Base-by-base conservation (phyloP, 2,888 invertebrate genomes). In the Parnassius apollo region DNA sequence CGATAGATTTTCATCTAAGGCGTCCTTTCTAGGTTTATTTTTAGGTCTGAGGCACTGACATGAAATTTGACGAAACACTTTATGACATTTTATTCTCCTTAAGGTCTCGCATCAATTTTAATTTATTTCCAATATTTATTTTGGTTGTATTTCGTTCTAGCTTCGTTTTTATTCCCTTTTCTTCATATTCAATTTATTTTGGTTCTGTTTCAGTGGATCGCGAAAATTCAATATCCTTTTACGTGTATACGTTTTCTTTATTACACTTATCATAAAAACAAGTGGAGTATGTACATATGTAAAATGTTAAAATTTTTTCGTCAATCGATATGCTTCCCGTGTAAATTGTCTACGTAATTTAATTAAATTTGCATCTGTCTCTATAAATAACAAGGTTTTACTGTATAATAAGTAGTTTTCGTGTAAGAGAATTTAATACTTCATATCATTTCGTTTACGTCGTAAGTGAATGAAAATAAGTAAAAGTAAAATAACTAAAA, bases 151-250 rank as follows among this genome's bases (percentile, higher is more conserved):
- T 59, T 57, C 57, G 62, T 62, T 62, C 49, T 55, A 59, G 59
- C 55, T 59, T 59, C 62, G 45, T 55, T 63, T 63, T 63, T 59
- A 63, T 63, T 59, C 55, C 49, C 54, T 59, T 63, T 59, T 63
- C 62, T 58, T 63, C 62, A 59, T 59, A 62, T 62, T 62, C 62
- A 63, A 63, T 63, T 49, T 63, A 59, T 63, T 59, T 63, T 58
- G 59, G 55, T 59, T 63, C 62, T 59, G 59, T 63, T 55, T 55
- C 62, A 59, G 49, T 63, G 62, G 62, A 42, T 63, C 62, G 55
- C 55, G 62, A 59, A 63, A 63, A 59, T 63, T 63, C 62, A 59
- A 63, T 63, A 63, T 63, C 63, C 59, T 63, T 51, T 59, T 57
- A 54, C 55, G 18, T 18, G 51, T 55, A 51, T 51, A 63, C 59